A percentile compares a stretch with the other conserved stretches of the same genome.
These are phyloP conservation scores for Diabrotica virgifera DNA, from an alignment of 1,140 invertebrate species.

Conservation along the genomic window DNA sequence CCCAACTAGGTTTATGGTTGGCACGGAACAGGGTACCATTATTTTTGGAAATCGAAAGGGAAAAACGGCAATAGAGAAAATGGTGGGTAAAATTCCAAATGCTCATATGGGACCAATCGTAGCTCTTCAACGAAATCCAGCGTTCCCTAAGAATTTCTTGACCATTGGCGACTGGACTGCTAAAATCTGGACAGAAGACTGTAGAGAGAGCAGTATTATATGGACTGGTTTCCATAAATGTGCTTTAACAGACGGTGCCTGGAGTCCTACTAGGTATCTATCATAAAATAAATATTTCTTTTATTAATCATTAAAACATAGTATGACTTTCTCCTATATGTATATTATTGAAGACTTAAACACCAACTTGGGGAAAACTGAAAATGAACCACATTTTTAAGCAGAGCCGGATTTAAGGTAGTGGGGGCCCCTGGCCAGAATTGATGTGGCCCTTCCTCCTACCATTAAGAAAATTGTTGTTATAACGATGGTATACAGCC, in stretches of 20 bases:
- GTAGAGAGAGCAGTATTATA: constrained; percentile 83
- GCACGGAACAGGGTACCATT: constrained; percentile 76
- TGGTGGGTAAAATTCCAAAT: constrained; percentile 65
- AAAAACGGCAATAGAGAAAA: constrained; percentile 75
- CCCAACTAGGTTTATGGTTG: constrained; percentile 77
- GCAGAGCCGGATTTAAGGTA: too few relatives aligned
- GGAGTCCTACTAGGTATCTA: constrained; percentile 77
- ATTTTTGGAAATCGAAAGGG: constrained; percentile 80
- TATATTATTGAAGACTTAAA: too few relatives aligned
- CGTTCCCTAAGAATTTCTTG: constrained; percentile 87
- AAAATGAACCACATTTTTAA: too few relatives aligned
- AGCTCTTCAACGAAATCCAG: constrained; percentile 81
- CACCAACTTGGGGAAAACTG: too few relatives aligned
- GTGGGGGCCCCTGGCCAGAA: too few relatives aligned
- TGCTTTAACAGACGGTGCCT: constrained; percentile 77
- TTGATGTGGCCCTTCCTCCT: too few relatives aligned
- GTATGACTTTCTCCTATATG: too few relatives aligned
- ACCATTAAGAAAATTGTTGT: too few relatives aligned
- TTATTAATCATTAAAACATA: too few relatives aligned
- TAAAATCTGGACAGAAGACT: constrained; percentile 90
- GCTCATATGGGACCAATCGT: constrained; percentile 85
- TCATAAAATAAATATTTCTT: too few relatives aligned
- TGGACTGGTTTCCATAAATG: constrained; percentile 81
- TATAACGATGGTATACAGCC: too few relatives aligned
- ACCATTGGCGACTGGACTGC: constrained; percentile 91